These are phyloP conservation scores for Calosoma granatense DNA, from an alignment of 1,140 invertebrate genomes.

Conservation along the genomic window DNA sequence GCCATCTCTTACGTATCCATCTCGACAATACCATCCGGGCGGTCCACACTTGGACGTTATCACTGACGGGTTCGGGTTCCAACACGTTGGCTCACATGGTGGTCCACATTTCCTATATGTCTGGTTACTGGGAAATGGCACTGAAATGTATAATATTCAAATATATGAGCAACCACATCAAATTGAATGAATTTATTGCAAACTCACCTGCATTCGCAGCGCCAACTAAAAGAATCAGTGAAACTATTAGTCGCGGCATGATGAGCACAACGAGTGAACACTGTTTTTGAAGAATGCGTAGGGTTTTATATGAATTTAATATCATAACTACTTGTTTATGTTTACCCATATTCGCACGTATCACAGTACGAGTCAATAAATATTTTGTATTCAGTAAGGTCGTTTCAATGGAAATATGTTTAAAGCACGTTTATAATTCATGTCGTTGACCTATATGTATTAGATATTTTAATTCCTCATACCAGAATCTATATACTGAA, in stretches of 20 bases:
- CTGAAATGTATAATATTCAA: not conserved
- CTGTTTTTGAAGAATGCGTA: not conserved
- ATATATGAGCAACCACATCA: too few species aligned
- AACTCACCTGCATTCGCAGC: not conserved
- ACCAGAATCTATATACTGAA: too few species aligned
- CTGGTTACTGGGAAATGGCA: not conserved
- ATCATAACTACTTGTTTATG: not conserved
- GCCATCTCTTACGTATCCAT: constrained; percentile 16
- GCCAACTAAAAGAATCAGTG: not conserved
- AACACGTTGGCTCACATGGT: constrained; percentile 13
- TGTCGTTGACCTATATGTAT: too few species aligned
- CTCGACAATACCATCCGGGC: constrained; percentile 16
- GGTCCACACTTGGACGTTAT: constrained; percentile 1
- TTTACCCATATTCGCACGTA: not conserved
- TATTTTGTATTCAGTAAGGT: not conserved
- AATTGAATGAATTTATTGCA: not conserved
- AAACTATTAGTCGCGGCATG: not conserved
- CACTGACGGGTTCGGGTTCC: not conserved
- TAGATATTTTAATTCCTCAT: too few species aligned
- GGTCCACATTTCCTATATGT: not conserved
- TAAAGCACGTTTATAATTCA: too few species aligned
- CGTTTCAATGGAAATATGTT: too few species aligned
- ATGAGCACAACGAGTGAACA: not conserved
- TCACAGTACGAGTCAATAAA: not conserved
- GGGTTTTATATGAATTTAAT: not conserved